A percentile compares a stretch with the other conserved stretches of the same genome.
phyloP scores from a whole-genome alignment of 2,113 vertebrate species.

The Protomyctophum bolini region DNA sequence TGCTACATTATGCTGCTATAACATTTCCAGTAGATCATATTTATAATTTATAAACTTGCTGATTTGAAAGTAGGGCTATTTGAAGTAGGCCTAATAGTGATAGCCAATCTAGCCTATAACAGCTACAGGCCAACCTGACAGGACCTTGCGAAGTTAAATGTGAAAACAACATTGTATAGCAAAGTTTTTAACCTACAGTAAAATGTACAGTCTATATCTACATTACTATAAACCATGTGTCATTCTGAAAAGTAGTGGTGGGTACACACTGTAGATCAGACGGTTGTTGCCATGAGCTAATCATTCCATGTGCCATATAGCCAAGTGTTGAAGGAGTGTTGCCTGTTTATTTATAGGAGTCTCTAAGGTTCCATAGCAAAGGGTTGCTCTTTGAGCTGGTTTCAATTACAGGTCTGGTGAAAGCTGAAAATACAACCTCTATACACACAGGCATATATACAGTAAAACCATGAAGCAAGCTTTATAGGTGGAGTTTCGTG shows the following conservation, averaged over 20 bases:
- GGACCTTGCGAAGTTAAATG: background rate
- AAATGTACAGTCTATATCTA: background rate
- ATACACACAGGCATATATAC: slow-evolving; percentile 26
- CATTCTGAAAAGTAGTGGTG: slow-evolving; percentile 68
- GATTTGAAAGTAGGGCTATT: too few species aligned
- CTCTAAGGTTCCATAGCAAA: slow-evolving; percentile 70
- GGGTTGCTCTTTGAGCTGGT: slow-evolving; percentile 62
- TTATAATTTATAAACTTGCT: too few species aligned
- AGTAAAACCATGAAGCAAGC: background rate
- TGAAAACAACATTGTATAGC: background rate
- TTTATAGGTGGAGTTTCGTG: background rate
- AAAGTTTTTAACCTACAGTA: slow-evolving; percentile 13
- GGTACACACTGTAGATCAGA: slow-evolving; percentile 69
- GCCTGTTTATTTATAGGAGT: slow-evolving; percentile 77
- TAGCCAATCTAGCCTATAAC: too few species aligned
- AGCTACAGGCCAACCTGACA: too few species aligned
- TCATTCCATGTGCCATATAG: slow-evolving; percentile 73
- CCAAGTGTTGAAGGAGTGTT: slow-evolving; percentile 71
- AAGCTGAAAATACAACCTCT: slow-evolving; percentile 64
- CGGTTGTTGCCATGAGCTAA: slow-evolving; percentile 70
- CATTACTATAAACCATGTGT: slow-evolving; percentile 53
- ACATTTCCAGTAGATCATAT: too few species aligned
- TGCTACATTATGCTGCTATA: too few species aligned
- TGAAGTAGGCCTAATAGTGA: too few species aligned
- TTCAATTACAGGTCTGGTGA: slow-evolving; percentile 72